These are phyloP conservation scores for Synanthedon andrenaeformis DNA, from an alignment of 2,888 invertebrate species.

Conservation along the genomic window DNA sequence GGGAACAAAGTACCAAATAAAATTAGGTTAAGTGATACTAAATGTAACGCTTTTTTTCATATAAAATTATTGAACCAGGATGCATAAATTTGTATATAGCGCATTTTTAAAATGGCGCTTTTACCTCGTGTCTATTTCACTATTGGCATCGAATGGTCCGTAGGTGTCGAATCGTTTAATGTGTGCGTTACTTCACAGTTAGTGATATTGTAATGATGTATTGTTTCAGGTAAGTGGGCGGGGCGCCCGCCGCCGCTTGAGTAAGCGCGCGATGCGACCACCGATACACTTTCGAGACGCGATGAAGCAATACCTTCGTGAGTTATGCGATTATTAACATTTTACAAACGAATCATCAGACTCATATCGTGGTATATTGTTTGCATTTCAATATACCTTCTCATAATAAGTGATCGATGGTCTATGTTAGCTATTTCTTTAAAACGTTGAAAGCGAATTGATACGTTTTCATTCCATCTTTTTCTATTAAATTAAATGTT, in stretches of 20 bases:
- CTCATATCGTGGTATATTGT: conserved; percentile 8
- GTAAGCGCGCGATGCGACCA: conserved; percentile 38
- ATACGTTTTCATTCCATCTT: no score
- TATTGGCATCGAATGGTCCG: conserved; percentile 10
- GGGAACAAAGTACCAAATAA: no score
- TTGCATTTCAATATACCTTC: conserved; percentile 18
- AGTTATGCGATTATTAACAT: conserved; percentile 45
- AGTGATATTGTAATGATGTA: conserved; percentile 65
- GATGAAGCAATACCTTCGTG: conserved; percentile 42
- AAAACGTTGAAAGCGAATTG: no score
- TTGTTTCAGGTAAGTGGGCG: conserved; percentile 69
- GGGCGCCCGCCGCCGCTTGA: conserved; percentile 26
- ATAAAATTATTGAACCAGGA: conserved; percentile 8
- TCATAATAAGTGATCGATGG: no score
- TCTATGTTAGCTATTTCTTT: no score
- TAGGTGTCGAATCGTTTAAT: conserved; percentile 36
- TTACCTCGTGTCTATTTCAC: no score
- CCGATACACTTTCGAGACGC: conserved; percentile 33
- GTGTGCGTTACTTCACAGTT: conserved; percentile 36
- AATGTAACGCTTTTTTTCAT: conserved; percentile 1
- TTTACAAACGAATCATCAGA: conserved; percentile 12
- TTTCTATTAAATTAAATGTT: no score
- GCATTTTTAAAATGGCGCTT: no score
- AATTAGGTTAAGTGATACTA: no score
- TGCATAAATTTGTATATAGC: conserved; percentile 1